Base-by-base conservation (phyloP, 2,797 vertebrate species). In the Argyrosomus regius region DNA sequence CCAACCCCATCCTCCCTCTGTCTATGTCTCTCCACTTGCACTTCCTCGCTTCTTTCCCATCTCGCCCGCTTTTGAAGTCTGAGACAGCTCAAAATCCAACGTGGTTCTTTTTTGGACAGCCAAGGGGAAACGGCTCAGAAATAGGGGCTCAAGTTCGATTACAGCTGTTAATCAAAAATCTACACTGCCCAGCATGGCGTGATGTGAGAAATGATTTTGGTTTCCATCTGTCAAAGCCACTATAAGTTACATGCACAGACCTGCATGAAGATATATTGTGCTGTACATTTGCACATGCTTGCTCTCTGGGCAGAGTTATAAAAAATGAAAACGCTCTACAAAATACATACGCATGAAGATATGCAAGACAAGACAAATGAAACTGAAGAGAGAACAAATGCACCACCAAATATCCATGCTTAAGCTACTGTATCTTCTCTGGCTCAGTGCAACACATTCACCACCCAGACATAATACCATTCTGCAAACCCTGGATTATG, bases 151-250 rank as follows among this genome's bases (percentile, higher is more conserved):
- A 90, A 90, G 87, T 91, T 93, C 85, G 87, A 93, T 94, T 92
- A 91, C 84, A 89, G 87, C 87, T 89, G 91, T 90, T 93, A 92
- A 92, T 94, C 92, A 92, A 91, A 92, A 91, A 92, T 87, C 89
- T 86, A 81, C 88, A 84, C 85, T 84, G 87, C 78, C 88, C 87
- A 84, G 83, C 72, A 45, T 83, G 80, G 81, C 71, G 81, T 91
- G 92, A 92, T 89, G 87, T 88, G 90, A 89, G 88, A 90, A 91
- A 91, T 89, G 83, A 91, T 89, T 89, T 89, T 77, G 68, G 77
- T 88, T 93, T 91, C 83, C 26, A 88, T 91, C 86, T 87, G 83
- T 91, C 87, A 83, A 74, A 88, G 82, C 58, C 50, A 65, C 77
- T 84, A 45, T 80, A 77, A 78, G 87, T 80, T 80, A 80, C 82